Evolutionary conservation across 1,140 invertebrate genomes (phyloP).

Genomic region (Rhagoletis zephyria): DNA sequence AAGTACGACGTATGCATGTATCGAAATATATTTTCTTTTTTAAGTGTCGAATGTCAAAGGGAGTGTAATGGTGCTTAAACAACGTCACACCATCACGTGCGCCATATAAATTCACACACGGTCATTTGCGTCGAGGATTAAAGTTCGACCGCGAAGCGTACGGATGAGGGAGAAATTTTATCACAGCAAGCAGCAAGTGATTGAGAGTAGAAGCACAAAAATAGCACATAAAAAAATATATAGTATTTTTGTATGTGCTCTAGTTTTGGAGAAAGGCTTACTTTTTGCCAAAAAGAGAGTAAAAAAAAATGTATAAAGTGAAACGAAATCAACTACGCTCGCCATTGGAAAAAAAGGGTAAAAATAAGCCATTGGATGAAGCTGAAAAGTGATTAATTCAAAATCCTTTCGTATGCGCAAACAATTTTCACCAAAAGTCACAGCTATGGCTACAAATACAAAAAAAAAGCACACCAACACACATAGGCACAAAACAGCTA

Average conservation of each 20-base stretch:
- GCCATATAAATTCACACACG: slow-evolving; percentile 58
- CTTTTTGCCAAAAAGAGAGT: not conserved
- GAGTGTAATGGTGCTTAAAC: slow-evolving; percentile 56
- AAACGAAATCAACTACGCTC: not conserved
- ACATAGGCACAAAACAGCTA: not conserved
- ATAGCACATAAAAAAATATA: not conserved
- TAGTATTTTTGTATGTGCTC: slow-evolving; percentile 25
- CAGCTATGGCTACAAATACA: not conserved
- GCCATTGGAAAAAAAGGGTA: not conserved
- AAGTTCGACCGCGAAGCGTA: slow-evolving; percentile 47
- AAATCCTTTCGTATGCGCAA: slow-evolving; percentile 53
- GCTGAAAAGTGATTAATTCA: slow-evolving; percentile 69
- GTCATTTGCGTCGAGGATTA: slow-evolving; percentile 58
- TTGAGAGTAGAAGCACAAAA: no score
- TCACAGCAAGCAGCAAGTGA: not conserved
- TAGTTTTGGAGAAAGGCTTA: slow-evolving; percentile 22
- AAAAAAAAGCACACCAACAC: not conserved
- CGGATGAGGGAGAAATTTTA: not conserved
- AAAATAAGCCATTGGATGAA: slow-evolving; percentile 48
- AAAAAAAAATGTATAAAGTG: not conserved
- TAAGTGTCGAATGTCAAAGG: slow-evolving; percentile 20
- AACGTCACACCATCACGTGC: slow-evolving; percentile 59
- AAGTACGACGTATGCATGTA: slow-evolving; percentile 12
- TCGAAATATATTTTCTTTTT: not conserved
- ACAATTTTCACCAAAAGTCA: slow-evolving; percentile 52